These are phyloP conservation scores for Hylomyscus alleni DNA, from an alignment of 2,797 vertebrate genomes.

Conservation along the genomic window DNA sequence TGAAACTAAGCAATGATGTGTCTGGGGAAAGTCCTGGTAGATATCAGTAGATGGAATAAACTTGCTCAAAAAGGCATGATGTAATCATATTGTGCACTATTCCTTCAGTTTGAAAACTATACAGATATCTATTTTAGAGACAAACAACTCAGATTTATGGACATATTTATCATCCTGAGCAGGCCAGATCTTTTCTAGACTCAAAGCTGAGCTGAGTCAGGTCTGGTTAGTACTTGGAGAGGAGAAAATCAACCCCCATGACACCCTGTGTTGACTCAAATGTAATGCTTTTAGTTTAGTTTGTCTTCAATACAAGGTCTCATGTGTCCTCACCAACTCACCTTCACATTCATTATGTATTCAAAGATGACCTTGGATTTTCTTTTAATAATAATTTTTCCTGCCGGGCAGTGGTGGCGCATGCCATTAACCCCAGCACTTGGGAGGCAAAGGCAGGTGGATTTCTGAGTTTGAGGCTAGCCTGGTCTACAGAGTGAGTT, in stretches of 20 bases:
- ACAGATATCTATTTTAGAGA: not conserved
- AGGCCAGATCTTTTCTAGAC: not conserved
- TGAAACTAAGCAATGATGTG: not conserved
- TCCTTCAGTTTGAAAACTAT: conserved; percentile 22
- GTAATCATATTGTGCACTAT: not conserved
- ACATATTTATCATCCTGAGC: not conserved
- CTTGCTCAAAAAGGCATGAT: not conserved
- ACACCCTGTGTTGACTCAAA: not conserved
- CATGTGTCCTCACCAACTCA: not conserved
- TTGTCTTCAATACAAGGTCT: not conserved
- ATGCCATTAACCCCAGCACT: too few relatives aligned
- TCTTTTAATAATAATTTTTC: not conserved
- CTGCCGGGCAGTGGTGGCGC: too few relatives aligned
- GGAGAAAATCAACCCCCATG: not conserved
- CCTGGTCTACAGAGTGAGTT: too few relatives aligned
- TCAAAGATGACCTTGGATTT: not conserved
- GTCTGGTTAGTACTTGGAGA: not conserved
- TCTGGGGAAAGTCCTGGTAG: not conserved
- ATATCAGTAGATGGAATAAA: not conserved
- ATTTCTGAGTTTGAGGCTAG: too few relatives aligned
- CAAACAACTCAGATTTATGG: not conserved
- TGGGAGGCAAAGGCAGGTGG: too few relatives aligned
- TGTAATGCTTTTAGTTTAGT: not conserved
- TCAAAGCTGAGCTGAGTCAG: not conserved
- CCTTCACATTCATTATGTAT: not conserved